Base-by-base conservation (phyloP, 2,888 invertebrate species). In the Emmelina monodactyla region DNA sequence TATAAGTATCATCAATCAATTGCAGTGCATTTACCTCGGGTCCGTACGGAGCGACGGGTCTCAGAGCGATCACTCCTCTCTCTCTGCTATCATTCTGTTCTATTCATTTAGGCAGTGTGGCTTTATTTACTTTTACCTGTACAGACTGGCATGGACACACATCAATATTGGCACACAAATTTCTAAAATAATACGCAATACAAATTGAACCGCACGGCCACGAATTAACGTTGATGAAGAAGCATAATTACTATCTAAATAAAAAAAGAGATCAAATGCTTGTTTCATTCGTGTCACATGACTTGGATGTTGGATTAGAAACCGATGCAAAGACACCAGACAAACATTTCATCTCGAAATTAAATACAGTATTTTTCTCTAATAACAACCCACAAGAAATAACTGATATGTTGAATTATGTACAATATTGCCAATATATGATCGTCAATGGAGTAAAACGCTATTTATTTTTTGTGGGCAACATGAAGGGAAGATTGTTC, bases 71-170 rank as follows among this genome's bases (percentile, higher is more conserved):
- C 53, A 52, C 49, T 53, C 45, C 41, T 50, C 42, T 41, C 39
- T 37, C 36, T 46, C 44, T 39, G 39, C 52, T 47, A 46, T 59
- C 50, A 42, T 57, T 53, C 53, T 55, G n/a, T 51, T 62, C 58
- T 58, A 65, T 63, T 61, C 54, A 55, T 62, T 62, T 63, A 68
- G 71, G 73, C 75, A 66, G 75, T 78, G 75, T 76, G 76, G 73
- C 66, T 70, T 65, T 49, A 64, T 55, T 61, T 65, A 59, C 50
- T 65, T 59, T 50, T 50, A 76, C 78, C 78, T 78, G 78, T 65
- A 78, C 76, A 78, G 57, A 76, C 69, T 67, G 66, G 64, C 69
- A 72, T 63, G n/a, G 58, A 55, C 55, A 60, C 45, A 47, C 50
- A 62, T 66, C 52, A 67, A 59, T 61, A 69, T 69, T 58, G 63